Base-by-base conservation (phyloP, 2,797 vertebrate species). In the Glossophaga mutica region DNA sequence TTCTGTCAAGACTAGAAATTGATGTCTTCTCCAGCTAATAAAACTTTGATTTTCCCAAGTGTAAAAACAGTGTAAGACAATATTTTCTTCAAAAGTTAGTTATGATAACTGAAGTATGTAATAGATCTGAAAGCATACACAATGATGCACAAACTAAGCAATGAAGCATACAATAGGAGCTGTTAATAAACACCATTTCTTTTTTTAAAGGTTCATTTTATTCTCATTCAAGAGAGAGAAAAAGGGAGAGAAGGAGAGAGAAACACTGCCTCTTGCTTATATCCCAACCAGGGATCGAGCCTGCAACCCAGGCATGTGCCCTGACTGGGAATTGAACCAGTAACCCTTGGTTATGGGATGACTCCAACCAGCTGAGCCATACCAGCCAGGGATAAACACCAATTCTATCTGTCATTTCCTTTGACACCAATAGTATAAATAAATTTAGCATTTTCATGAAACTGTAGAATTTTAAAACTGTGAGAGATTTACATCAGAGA, bases 381-480 rank as follows among this genome's bases (percentile, higher is more conserved):
- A n/a, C 62, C 62, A 65, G 62, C 29, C 62, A 65, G 62, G 62
- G 62, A 10, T 77, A 65, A 94, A 37, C 22, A 65, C 29, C 55
- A 65, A 32, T 46, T 81, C 29, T 44, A 24, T 5, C 67, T 91
- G 79, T 65, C 26, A 87, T 94, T 86, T 94, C 16, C 22, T 55
- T 81, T 87, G 39, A 74, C 1, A 79, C 19, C 46, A 89, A 29
- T 32, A 48, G 6, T 12, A 1, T 37, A 74, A 77, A 59, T 26
- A 24, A 21, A 92, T 52, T 95, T 88, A 55, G 16, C 2, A 57
- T 91, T 90, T 96, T 90, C 16, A 68, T 86, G 70, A 84, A 90
- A 83, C 50, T 46, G 9, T 62, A 59, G 68, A 65, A 65, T 94
- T 81, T 82, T 93, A 87, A 50, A 83, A 14, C 50, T 68, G 3